Evolutionary conservation across 2,113 vertebrate species (phyloP).

Genomic region (Brachypodius melanocephalos): DNA sequence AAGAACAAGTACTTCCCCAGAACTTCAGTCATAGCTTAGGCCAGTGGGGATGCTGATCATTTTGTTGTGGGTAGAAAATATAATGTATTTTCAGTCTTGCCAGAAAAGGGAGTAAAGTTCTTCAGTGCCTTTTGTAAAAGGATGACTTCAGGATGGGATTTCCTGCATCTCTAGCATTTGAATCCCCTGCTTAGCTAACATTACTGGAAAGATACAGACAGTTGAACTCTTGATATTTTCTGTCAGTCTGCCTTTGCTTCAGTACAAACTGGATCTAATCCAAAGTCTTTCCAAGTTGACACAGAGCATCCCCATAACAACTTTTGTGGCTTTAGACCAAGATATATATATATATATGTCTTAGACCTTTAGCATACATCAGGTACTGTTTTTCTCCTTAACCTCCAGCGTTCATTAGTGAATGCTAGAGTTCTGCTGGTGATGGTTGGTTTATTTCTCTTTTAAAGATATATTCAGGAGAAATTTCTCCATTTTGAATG

Average conservation of each 20-base stretch:
- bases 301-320: neutral
- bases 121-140: neutral
- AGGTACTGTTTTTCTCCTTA: neutral
- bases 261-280: neutral
- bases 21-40: neutral
- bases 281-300: neutral
- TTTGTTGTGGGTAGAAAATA: neutral
- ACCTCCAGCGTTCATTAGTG: neutral
- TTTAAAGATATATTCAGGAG: neutral
- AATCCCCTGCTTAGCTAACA: neutral
- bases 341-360: no score
- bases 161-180: neutral
- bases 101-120: neutral
- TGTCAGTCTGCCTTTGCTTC: neutral
- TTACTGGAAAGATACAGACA: neutral
- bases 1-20: neutral
- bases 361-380: neutral
- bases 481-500: neutral
- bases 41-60: neutral
- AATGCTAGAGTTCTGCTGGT: neutral
- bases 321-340: neutral
- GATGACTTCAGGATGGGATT: neutral
- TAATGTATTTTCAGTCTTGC: neutral
- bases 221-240: neutral
- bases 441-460: neutral